Evolutionary conservation across 2,888 invertebrate genomes (phyloP).

Genomic region (Chaetoderma sp.): DNA sequence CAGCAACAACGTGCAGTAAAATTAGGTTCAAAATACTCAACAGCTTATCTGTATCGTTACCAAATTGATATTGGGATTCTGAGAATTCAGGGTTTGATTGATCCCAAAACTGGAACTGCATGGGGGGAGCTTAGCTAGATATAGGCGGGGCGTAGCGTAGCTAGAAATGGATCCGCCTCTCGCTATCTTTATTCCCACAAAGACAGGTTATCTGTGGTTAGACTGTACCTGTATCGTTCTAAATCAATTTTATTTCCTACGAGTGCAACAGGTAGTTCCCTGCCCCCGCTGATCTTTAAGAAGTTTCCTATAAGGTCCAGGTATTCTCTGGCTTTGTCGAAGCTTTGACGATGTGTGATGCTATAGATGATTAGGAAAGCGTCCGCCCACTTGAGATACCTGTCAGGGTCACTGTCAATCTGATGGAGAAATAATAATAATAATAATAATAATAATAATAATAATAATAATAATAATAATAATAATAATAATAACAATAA

Average conservation of each 20-base stretch:
- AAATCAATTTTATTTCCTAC: slow-evolving; percentile 71
- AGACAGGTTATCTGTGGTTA: no score
- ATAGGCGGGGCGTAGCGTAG: no score
- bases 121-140: no score
- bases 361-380: slow-evolving; percentile 71
- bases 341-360: slow-evolving; percentile 69
- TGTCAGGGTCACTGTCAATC: slow-evolving; percentile 64
- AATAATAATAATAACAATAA: slow-evolving; percentile 1
- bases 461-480: no score
- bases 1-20: no score
- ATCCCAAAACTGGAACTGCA: no score
- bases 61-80: no score
- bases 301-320: slow-evolving; percentile 66
- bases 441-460: neutral
- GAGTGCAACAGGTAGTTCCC: slow-evolving; percentile 68
- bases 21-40: no score
- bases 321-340: slow-evolving; percentile 67
- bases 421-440: slow-evolving; percentile 28
- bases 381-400: slow-evolving; percentile 71
- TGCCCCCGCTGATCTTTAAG: slow-evolving; percentile 55
- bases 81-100: no score
- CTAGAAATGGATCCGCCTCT: no score
- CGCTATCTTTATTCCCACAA: no score
- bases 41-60: no score
- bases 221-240: slow-evolving; percentile 71